Evolutionary conservation across 2,888 invertebrate genomes (phyloP), one percentile per base, ranked within the genome.

Genomic region (Caenorhabditis doughertyi): DNA sequence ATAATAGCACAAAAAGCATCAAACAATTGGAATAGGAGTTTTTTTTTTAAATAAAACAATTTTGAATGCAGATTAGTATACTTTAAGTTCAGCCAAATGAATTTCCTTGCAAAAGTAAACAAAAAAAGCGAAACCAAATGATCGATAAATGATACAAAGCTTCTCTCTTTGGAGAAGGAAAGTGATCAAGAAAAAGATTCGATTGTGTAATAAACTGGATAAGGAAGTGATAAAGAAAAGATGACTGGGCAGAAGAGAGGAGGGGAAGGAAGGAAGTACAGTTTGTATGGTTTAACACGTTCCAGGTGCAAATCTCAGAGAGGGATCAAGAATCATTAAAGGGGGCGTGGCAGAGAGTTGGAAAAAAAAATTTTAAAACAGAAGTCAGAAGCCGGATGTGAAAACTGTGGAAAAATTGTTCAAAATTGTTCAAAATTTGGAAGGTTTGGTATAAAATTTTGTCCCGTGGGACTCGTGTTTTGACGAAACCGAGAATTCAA

Each of bases 121-220:
- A n/a, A n/a, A 42, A 21, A 11, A n/a, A 23, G 3, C 21, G 18
- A 32, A 27, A 18, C n/a, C 51, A 53, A 39, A 25, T 27, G 42
- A 39, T 71, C 62, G 29, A 53, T 73, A 55, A 49, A 13, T 29
- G 39, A 65, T n/a, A 55, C 11, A 39, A 44, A 62, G 27, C n/a
- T n/a, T n/a, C n/a, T n/a, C n/a, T n/a, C n/a, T n/a, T n/a, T n/a
- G 21, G 29, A 13, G 13, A 51, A 51, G 29, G 23, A 60, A 44
- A 60, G 44, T 27, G 62, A 23, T 27, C 13, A 51, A 51, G 23
- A 23, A 9, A 32, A n/a, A 9, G 68, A 51, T 27, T 5, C 8
- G 53, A 47, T 35, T 8, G 44, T 64, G 73, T 64, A 64, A 64
- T 60, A 73, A 73, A 73, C 73, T 56, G 73, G 73, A 73, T 73